These are phyloP conservation scores for Protula sp. DNA, from an alignment of 2,888 invertebrate genomes.

Conservation along the genomic window DNA sequence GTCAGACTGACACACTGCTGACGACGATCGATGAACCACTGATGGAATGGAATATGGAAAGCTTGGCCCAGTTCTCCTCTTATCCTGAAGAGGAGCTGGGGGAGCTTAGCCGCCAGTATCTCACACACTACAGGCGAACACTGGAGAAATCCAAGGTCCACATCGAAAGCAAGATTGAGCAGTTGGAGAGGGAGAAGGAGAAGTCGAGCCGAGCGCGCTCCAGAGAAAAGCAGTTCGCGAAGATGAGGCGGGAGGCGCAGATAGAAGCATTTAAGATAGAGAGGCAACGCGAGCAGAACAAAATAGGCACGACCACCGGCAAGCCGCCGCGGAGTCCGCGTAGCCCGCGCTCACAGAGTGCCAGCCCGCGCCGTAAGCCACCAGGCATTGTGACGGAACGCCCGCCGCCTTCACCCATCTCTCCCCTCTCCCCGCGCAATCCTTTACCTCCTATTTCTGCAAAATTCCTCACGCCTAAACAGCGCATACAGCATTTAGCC, in stretches of 20 bases:
- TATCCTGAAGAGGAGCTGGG: conserved; percentile 17
- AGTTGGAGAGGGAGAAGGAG: conserved; percentile 29
- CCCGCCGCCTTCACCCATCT: conserved; percentile 13
- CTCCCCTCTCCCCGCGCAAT: conserved; percentile 8
- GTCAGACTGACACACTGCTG: conserved; percentile 52
- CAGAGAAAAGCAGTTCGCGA: conserved; percentile 29
- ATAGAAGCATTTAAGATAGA: conserved; percentile 47
- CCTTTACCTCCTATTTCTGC: conserved; percentile 12
- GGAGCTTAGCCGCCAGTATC: conserved; percentile 32
- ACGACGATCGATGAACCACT: conserved; percentile 35
- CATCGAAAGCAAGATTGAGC: conserved; percentile 36
- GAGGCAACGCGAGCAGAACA: conserved; percentile 12
- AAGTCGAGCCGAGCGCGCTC: conserved; percentile 15
- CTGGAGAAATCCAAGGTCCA: conserved; percentile 40
- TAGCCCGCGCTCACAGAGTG: not conserved
- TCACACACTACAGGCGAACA: conserved; percentile 34
- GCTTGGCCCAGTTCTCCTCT: not conserved
- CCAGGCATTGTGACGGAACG: too few species aligned
- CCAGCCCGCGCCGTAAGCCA: too few species aligned
- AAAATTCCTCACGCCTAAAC: conserved; percentile 36
- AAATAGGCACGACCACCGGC: conserved; percentile 1
- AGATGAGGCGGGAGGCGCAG: conserved; percentile 33
- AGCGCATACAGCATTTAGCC: conserved; percentile 36
- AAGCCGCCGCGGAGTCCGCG: not conserved
- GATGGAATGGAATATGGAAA: conserved; percentile 12